Evolutionary conservation across 2,797 vertebrate species (phyloP).

Genomic region (Crenuchus spilurus): DNA sequence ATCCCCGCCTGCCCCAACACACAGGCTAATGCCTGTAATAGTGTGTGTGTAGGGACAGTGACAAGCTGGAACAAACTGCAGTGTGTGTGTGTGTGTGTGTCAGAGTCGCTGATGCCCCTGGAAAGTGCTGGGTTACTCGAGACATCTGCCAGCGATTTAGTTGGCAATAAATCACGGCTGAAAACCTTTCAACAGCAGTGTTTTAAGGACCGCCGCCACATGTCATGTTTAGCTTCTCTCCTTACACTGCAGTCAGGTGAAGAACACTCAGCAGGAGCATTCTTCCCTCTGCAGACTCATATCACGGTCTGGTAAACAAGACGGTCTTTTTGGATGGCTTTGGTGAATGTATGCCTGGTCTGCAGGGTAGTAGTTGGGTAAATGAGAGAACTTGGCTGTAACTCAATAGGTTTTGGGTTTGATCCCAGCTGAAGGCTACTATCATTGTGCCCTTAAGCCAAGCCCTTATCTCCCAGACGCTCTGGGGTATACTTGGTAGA

Average conservation of each 20-base stretch:
- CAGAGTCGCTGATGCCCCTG: slow-evolving; percentile 10
- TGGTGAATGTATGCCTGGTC: not conserved
- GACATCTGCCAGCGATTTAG: slow-evolving; percentile 44
- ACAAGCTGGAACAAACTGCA: slow-evolving; percentile 19
- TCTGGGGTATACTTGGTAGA: not conserved
- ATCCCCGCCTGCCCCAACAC: slow-evolving; percentile 4
- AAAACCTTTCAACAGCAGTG: slow-evolving; percentile 50
- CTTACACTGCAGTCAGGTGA: slow-evolving; percentile 3
- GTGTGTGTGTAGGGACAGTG: slow-evolving; percentile 20
- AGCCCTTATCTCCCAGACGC: not conserved
- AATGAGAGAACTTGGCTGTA: not conserved
- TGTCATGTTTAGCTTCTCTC: slow-evolving; percentile 27
- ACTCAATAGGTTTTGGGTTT: not conserved
- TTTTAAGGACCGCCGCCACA: not conserved
- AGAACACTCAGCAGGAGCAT: slow-evolving; percentile 2
- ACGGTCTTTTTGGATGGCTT: not conserved
- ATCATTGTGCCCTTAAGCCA: not conserved
- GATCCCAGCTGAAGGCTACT: not conserved
- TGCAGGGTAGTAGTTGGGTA: not conserved
- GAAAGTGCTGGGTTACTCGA: slow-evolving; percentile 45
- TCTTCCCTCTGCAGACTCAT: not conserved
- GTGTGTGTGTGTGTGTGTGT: not conserved
- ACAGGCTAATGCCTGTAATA: not conserved
- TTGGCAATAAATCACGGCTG: slow-evolving; percentile 45
- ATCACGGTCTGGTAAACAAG: not conserved